Percentiles rank a stretch among this genome's conserved stretches.
Conservation (phyloP, 2,113 vertebrate species). For the Erpornis zantholeuca region DNA sequence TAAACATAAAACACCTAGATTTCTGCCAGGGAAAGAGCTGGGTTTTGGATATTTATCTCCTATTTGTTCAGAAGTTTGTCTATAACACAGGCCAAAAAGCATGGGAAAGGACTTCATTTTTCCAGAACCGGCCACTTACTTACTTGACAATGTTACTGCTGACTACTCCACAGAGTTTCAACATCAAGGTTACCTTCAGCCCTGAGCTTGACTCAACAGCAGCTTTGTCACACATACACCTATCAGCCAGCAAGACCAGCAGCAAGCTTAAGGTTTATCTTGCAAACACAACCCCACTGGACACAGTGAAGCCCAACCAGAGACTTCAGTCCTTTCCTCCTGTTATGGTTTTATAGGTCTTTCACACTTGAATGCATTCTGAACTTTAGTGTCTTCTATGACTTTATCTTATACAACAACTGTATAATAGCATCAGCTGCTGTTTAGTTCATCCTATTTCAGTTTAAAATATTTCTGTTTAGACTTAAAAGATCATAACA, state of each 20-base stretch:
- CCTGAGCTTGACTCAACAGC: background rate
- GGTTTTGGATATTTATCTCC: background rate
- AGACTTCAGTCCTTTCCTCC: background rate
- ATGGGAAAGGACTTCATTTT: background rate
- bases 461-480: background rate
- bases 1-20: background rate
- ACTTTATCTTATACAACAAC: background rate
- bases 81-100: background rate
- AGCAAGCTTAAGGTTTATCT: background rate
- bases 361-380: background rate
- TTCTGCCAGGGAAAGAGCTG: background rate
- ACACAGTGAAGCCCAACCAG: background rate
- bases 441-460: background rate
- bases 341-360: background rate
- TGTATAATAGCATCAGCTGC: background rate
- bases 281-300: background rate
- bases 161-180: background rate
- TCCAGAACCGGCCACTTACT: background rate
- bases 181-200: background rate
- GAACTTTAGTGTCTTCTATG: background rate
- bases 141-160: background rate
- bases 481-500: background rate
- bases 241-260: background rate
- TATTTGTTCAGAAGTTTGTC: background rate
- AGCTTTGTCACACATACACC: background rate